Evolutionary conservation across 2,113 vertebrate species (phyloP), one percentile per base, ranked within the genome.

Genomic region (Heterocephalus glaber): DNA sequence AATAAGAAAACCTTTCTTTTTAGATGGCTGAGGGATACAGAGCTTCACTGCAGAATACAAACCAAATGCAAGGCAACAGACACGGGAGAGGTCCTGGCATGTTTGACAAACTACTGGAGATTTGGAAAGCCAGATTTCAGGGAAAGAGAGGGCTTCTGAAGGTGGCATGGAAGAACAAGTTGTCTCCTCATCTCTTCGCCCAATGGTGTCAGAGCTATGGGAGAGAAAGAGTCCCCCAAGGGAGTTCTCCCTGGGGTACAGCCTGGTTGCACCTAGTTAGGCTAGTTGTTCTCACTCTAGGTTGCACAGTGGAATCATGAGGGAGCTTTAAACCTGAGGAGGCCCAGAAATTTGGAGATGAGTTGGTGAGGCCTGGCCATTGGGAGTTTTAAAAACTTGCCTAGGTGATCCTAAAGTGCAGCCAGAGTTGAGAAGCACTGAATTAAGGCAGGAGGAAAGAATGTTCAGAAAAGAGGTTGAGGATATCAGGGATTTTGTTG

Each of bases 1-100:
- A 93, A 90, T 38, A 77, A 63, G 74, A 82, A 22, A 83, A 86
- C 41, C 92, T 97, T 68, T 90, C 19, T 94, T 94, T 96, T 92
- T 30, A 58, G 33, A 20, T 80, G 44, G 52, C 63, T 77, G 33
- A 92, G 28, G 49, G 38, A 11, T 56, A 93, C 9, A 81, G 66
- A 91, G 65, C 52, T 56, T 70, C 81, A 54, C 28, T 80, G 38
- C 74, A 83, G 26, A 95, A 61, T 33, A 70, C 19, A 85, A 89
- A 72, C 56, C 77, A 90, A 86, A 91, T 60, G 47, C 49, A 87
- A 79, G 89, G 86, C 74, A 89, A 84, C n/a, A 93, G 60, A 35
- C 61, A 47, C 54, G 35, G 1, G n/a, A 61, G 68, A 52, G 61
- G 26, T 86, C n/a, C 61, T 85, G 54, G 33, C 76, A 47, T 93